Base-by-base conservation (phyloP, 2,797 vertebrate species). In the Saguinus oedipus region DNA sequence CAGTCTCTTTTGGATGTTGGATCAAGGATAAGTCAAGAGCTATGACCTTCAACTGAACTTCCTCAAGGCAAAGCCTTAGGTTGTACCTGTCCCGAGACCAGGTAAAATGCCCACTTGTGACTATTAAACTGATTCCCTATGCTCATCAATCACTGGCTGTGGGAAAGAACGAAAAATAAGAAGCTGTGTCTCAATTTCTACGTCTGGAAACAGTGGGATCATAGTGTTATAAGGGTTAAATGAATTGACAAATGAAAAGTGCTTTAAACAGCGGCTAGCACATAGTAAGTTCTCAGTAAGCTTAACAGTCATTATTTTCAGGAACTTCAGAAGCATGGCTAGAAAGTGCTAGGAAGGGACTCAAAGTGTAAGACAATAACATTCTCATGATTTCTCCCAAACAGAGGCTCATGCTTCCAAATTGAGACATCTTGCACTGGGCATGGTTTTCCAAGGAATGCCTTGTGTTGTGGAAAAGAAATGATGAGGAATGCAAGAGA, bases 351-450 rank as follows among this genome's bases (percentile, higher is more conserved):
- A 24, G 44, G 9, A 81, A 90, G 26, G 42, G 22, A 30, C 13
- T 88, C 53, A n/a, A 88, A 86, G 33, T 30, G 3, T 19, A 30
- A 70, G 39, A 50, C 1, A 75, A 24, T 39, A 2, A 14, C 30
- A 53, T 72, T 92, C 30, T 95, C 22, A 48, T 12, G 50, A 33
- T 70, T 93, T 82, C 53, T 70, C 4, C 17, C 26, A 10, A 17
- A 61, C 14, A 17, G 4, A 46, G 36, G 96, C 59, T 92, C 50
- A 55, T 13, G n/a, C 33, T 79, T 84, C 53, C 30, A 53, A 72
- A 93, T 0, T 0, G 27, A 94, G 20, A 14, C 5, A 15, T 36
- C 1, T 30, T 42, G 15, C 4, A 11, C 0, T 24, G 9, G 42
- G 4, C 1, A 6, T 6, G 1, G 4, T 55, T 88, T 95, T 76